Conservation (phyloP, 2,888 invertebrate species). For the Leucoma salicis region DNA sequence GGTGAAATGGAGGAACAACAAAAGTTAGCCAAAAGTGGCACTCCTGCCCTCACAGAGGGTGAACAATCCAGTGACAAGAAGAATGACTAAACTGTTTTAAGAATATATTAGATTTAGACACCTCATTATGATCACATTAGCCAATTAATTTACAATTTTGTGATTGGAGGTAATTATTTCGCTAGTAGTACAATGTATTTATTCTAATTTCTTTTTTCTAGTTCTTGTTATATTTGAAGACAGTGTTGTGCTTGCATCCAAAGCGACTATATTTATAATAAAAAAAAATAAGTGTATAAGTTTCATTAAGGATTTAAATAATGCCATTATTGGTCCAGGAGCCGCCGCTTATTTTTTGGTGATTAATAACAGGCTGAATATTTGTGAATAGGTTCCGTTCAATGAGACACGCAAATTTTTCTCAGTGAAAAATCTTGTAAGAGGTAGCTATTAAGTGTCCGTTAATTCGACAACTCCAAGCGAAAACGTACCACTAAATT, state of each 20-base stretch:
- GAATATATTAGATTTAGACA: conserved; percentile 16
- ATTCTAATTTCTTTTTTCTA: conserved; percentile 1
- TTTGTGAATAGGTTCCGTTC: too few relatives aligned
- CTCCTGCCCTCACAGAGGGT: conserved; percentile 58
- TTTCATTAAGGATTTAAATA: neutral
- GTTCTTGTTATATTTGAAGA: neutral
- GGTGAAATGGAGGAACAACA: conserved; percentile 91
- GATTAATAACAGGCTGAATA: too few relatives aligned
- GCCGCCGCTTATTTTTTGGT: too few relatives aligned
- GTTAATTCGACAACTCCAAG: too few relatives aligned
- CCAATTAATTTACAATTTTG: conserved; percentile 6
- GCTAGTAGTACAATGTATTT: conserved; percentile 12
- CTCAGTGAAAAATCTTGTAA: too few relatives aligned
- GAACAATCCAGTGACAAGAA: conserved; percentile 63
- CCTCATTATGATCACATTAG: conserved; percentile 12
- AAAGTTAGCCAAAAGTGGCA: conserved; percentile 53
- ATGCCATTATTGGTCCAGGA: neutral
- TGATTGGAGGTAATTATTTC: conserved; percentile 1
- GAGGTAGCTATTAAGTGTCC: too few relatives aligned
- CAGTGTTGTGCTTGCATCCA: neutral
- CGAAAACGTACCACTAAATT: too few relatives aligned
- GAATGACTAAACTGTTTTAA: conserved; percentile 59
- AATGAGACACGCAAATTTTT: too few relatives aligned
- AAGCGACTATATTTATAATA: neutral
- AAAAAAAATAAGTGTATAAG: neutral